A percentile compares a stretch with the other conserved stretches of the same genome.
Evolutionary conservation across 2,113 vertebrate genomes (phyloP).

Genomic region (Caretta caretta): DNA sequence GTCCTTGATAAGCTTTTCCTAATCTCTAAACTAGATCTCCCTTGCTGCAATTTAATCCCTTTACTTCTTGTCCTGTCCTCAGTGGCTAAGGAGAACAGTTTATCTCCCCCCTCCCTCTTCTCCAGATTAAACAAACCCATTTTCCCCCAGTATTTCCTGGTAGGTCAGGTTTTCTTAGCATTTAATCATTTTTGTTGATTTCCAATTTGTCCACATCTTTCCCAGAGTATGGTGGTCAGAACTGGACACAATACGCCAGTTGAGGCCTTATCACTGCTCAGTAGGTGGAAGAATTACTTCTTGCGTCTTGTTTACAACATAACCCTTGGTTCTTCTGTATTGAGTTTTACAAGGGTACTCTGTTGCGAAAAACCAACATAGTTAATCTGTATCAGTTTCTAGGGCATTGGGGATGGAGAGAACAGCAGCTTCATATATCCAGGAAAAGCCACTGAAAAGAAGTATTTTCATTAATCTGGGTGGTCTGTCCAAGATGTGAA

Average conservation of each 20-base stretch:
- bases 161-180: not conserved
- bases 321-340: not conserved
- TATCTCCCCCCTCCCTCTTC: not conserved
- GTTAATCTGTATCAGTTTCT: not conserved
- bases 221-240: not conserved
- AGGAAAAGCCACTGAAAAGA: not conserved
- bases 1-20: not conserved
- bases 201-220: not conserved
- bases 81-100: not conserved
- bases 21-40: not conserved
- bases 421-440: not conserved
- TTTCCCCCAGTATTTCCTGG: not conserved
- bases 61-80: not conserved
- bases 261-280: not conserved
- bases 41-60: not conserved
- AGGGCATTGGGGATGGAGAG: not conserved
- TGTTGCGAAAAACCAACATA: not conserved
- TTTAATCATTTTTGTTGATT: not conserved
- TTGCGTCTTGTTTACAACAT: not conserved
- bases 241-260: not conserved
- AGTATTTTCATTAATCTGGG: not conserved
- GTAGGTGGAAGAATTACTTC: not conserved
- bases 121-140: not conserved
- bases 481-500: not conserved
- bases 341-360: not conserved